Percentiles rank a stretch among this genome's conserved stretches.
phyloP scores from a whole-genome alignment of 2,113 vertebrate genomes.

The Notothenia rossii region DNA sequence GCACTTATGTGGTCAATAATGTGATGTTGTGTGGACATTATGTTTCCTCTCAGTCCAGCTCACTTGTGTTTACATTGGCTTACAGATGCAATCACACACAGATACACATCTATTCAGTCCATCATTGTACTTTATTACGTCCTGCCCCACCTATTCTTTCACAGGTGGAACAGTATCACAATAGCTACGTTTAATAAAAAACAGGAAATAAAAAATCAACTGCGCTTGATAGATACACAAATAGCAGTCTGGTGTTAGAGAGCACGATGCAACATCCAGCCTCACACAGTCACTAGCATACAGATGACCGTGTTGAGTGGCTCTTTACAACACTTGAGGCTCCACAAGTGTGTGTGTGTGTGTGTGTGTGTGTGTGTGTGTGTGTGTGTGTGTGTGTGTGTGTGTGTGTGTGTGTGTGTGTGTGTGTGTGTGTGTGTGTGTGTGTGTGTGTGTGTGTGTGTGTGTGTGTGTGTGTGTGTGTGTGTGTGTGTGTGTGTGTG shows the following conservation, averaged over 20 bases:
- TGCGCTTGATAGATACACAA: neutral
- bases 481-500: too few relatives aligned
- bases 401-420: neutral
- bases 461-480: too few relatives aligned
- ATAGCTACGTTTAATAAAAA: neutral
- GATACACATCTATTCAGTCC: neutral
- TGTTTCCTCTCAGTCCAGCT: neutral
- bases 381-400: neutral
- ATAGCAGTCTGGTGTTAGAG: neutral
- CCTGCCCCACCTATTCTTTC: neutral
- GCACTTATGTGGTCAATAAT: constrained; percentile 36
- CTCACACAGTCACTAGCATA: constrained; percentile 1
- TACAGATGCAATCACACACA: neutral
- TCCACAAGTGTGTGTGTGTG: neutral
- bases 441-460: too few relatives aligned
- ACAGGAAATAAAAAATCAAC: constrained; percentile 37
- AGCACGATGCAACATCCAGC: neutral
- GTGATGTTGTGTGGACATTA: constrained; percentile 26
- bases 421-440: too few relatives aligned
- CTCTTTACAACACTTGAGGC: constrained; percentile 10
- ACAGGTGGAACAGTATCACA: constrained; percentile 3
- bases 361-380: too few relatives aligned
- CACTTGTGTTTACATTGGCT: constrained; percentile 3
- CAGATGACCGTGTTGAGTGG: constrained; percentile 2
- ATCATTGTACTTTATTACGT: constrained; percentile 9